A percentile compares a stretch with the other conserved stretches of the same genome.
Conservation (phyloP, 37 sponge, comb jelly and placozoan genomes). For the Axinella damicornis region DNA sequence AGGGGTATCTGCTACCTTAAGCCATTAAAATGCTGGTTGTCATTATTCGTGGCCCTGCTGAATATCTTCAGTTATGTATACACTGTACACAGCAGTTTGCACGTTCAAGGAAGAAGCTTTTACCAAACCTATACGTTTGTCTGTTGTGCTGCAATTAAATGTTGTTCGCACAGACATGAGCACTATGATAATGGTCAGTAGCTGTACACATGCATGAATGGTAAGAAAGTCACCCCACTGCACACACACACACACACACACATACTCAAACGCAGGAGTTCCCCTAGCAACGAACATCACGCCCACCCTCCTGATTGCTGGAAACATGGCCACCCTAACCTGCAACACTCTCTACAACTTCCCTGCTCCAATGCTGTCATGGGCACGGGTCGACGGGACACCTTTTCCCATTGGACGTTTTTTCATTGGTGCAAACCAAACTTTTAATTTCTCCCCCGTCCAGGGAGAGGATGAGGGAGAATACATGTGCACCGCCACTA, state of each 20-base stretch:
- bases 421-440: background rate
- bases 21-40: too few relatives aligned
- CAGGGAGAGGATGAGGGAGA: conserved; percentile 29
- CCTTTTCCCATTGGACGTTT: conserved; percentile 1
- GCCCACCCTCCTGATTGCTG: conserved; percentile 31
- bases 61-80: too few relatives aligned
- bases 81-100: too few relatives aligned
- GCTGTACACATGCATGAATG: background rate
- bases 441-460: conserved; percentile 26
- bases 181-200: too few relatives aligned
- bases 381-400: conserved; percentile 7
- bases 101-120: too few relatives aligned
- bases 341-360: conserved; percentile 53
- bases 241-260: background rate
- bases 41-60: too few relatives aligned
- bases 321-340: background rate
- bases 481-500: conserved; percentile 31
- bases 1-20: too few relatives aligned
- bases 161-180: too few relatives aligned
- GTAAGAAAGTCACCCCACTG: background rate
- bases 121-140: too few relatives aligned
- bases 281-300: conserved; percentile 42
- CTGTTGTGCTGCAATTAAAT: too few relatives aligned
- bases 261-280: conserved; percentile 15
- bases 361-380: conserved; percentile 29